Conservation (phyloP, 1,140 invertebrate genomes). For the Pseudomyrmex gracilis region DNA sequence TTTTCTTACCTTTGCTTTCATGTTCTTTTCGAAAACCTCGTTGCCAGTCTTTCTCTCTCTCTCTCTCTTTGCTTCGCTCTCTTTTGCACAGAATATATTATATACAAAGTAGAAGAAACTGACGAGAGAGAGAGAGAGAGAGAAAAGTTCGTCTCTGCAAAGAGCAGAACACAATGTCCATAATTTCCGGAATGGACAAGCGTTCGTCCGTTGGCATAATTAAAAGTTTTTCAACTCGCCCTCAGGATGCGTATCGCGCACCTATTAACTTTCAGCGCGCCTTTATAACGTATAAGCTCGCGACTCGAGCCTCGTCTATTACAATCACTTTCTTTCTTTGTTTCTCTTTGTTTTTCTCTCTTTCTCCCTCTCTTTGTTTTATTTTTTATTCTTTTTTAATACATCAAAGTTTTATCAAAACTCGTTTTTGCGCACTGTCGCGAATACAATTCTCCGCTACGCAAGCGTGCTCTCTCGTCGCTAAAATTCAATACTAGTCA, state of each 20-base stretch:
- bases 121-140: neutral
- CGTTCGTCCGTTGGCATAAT: neutral
- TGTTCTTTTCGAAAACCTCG: conserved; percentile 8
- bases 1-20: neutral
- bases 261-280: conserved; percentile 26
- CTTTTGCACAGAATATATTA: conserved; percentile 1
- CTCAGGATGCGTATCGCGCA: neutral
- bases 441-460: conserved; percentile 3
- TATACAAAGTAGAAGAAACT: conserved; percentile 1
- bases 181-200: conserved; percentile 21
- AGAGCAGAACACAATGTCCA: neutral
- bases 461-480: neutral
- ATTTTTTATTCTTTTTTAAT: neutral
- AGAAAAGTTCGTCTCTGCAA: conserved; percentile 25
- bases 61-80: neutral
- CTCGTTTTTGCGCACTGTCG: neutral
- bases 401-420: neutral
- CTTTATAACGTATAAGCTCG: neutral
- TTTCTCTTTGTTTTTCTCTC: no score
- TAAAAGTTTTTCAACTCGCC: conserved; percentile 4
- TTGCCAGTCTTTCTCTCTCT: no score
- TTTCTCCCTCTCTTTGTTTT: no score
- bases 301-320: no score
- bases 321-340: no score
- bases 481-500: neutral